Percentiles rank a stretch among this genome's conserved stretches.
Conservation (phyloP, 53 echinoderm and acorn worm genomes). For the Patiria pectinifera region DNA sequence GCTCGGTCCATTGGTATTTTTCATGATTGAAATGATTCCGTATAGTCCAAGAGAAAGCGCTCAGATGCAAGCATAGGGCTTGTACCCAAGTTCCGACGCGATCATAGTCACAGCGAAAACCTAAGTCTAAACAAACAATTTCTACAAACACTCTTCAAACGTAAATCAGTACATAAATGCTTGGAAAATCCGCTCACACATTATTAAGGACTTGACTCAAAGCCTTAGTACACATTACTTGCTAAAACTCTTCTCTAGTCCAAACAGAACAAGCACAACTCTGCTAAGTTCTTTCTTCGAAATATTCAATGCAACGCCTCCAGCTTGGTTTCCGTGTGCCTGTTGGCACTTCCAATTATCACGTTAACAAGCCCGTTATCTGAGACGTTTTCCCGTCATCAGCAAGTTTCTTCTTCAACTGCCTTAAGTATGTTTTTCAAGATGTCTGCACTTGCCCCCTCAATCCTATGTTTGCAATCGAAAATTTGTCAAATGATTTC, state of each 20-base stretch:
- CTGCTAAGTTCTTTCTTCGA: slow-evolving; percentile 5
- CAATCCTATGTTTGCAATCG: background rate
- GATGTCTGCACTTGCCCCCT: background rate
- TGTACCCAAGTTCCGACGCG: too few species aligned
- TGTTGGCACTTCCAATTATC: background rate
- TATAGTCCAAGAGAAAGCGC: too few species aligned
- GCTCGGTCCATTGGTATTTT: too few species aligned
- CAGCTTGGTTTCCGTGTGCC: background rate
- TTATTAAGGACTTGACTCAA: too few species aligned
- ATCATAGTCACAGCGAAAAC: background rate
- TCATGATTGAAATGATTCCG: too few species aligned
- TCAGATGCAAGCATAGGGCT: too few species aligned
- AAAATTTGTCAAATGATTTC: background rate
- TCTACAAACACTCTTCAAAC: background rate
- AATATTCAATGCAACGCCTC: background rate
- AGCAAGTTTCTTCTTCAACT: background rate
- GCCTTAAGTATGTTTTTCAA: background rate
- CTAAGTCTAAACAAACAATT: background rate
- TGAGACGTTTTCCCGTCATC: background rate
- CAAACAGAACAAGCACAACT: background rate
- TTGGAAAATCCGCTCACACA: too few species aligned
- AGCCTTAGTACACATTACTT: background rate
- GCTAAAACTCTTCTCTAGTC: background rate
- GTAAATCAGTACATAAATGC: too few species aligned
- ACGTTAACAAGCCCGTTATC: background rate